Base-by-base conservation (phyloP, 2,113 vertebrate species). In the Nematolebias whitei region DNA sequence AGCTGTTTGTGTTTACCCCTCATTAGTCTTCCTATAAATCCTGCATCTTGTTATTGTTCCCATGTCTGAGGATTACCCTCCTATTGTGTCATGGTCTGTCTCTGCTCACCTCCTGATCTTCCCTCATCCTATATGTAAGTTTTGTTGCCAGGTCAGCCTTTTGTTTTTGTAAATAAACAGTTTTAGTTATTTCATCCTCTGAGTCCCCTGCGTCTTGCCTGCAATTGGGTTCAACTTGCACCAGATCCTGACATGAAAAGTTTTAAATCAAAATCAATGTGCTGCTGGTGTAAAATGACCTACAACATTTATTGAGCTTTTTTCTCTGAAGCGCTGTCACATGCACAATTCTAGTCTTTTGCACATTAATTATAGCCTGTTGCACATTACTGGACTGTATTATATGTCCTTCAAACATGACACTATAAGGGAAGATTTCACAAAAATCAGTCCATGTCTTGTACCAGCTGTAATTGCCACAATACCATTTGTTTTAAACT, bases 401-500 rank as follows among this genome's bases (percentile, higher is more conserved):
- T 29, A 35, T 35, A 35, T 35, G 32, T 10, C 32, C 32, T 35
- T 35, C 32, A 10, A 35, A 35, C 32, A 35, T 35, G 32, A 44
- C 43, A 44, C 6, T 4, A 9, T 4, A 9, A 44, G 16, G n/a
- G 16, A n/a, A 8, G 1, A n/a, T 47, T 11, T 47, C 3, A 44
- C 43, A n/a, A 18, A 47, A 47, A 47, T 1, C n/a, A 20, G 44
- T 19, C 11, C 44, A 47, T 9, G 16, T 20, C 9, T 47, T 47
- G 45, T 53, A 49, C 16, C 32, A 23, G 12, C 16, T 2, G 0
- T 29, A 32, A 54, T 32, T 40, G 19, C n/a, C 53, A 63, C 13
- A 16, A 40, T 16, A 49, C 18, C 23, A 23, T 63, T 55, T 38
- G 18, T 20, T 49, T 52, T 39, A 12, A 68, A 68, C 11, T 43